These are phyloP conservation scores for Rallus limicola DNA, from an alignment of 2,113 vertebrate genomes.

Conservation along the genomic window DNA sequence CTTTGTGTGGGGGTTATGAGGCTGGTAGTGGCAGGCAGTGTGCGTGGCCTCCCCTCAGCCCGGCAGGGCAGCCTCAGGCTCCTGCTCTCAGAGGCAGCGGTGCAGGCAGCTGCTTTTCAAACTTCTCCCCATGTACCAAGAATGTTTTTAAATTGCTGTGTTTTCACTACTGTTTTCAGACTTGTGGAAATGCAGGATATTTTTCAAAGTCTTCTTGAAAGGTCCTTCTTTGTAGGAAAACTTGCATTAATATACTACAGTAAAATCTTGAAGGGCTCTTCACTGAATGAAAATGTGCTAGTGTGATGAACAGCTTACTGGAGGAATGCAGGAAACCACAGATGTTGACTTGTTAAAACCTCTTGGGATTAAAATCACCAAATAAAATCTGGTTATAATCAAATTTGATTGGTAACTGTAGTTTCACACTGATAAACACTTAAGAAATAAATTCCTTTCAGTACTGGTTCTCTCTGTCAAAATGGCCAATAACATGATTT, in stretches of 20 bases:
- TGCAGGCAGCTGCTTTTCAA: no score
- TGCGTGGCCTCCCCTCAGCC: background rate
- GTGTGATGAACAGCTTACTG: background rate
- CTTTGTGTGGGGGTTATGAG: no score
- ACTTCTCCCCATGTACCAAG: background rate
- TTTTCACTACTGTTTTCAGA: background rate
- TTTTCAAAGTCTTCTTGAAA: background rate
- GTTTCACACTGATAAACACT: background rate
- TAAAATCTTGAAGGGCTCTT: background rate
- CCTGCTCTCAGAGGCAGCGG: fast-evolving
- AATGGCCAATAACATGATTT: background rate
- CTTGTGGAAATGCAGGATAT: background rate
- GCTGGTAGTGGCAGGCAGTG: fast-evolving
- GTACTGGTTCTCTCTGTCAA: background rate
- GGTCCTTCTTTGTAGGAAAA: background rate
- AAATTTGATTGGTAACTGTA: background rate
- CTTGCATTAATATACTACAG: background rate
- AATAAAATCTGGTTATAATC: background rate
- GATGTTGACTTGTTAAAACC: background rate
- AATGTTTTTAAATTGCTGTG: background rate
- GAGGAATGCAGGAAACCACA: background rate
- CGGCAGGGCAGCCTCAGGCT: background rate
- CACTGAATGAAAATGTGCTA: background rate
- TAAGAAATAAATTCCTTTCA: background rate
- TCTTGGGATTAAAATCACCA: background rate